Base-by-base conservation (phyloP, 2,113 vertebrate species). In the Pseudonaja textilis region DNA sequence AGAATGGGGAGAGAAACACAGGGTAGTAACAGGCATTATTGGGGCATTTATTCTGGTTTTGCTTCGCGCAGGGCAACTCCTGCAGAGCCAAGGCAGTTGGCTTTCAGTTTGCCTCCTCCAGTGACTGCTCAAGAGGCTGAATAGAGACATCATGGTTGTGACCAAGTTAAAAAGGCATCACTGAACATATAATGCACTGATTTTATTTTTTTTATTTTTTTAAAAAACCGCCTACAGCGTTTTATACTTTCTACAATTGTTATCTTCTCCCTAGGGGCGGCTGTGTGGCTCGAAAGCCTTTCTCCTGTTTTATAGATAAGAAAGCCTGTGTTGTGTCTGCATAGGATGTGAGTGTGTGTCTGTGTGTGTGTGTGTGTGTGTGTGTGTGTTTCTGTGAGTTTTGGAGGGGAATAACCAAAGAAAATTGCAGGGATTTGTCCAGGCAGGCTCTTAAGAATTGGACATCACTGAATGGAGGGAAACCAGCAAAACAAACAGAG, bases 11-110 rank as follows among this genome's bases (percentile, higher is more conserved):
- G 91, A 92, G 93, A 92, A 93, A 95, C 94, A 87, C 93, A 91
- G 95, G 93, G 90, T 92, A 59, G 92, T 93, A 94, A 94, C 93
- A 94, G 95, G 94, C 95, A 95, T 57, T 57, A 57, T 93, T 92
- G 93, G 94, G 93, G 89, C 88, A 90, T 95, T 96, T 93, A 90
- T 95, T 89, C 50, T 89, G 52, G 64, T 93, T 94, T 96, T 88
- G 55, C 56, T 85, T 96, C 91, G 69, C n/a, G 0, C n/a, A 74
- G 69, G n/a, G n/a, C 69, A 91, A 93, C 86, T 92, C 29, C 91
- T 90, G 42, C 59, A 5, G 81, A n/a, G 2, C 50, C 42, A 7
- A 20, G 91, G 54, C 56, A 95, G 87, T 89, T 89, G 5, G 0
- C 64, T 90, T 88, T 94, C 54, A 14, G 5, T 29, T n/a, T 56